Percentiles rank a stretch among this genome's conserved stretches.
Conservation (phyloP, 2,113 vertebrate species). For the Calypte anna region DNA sequence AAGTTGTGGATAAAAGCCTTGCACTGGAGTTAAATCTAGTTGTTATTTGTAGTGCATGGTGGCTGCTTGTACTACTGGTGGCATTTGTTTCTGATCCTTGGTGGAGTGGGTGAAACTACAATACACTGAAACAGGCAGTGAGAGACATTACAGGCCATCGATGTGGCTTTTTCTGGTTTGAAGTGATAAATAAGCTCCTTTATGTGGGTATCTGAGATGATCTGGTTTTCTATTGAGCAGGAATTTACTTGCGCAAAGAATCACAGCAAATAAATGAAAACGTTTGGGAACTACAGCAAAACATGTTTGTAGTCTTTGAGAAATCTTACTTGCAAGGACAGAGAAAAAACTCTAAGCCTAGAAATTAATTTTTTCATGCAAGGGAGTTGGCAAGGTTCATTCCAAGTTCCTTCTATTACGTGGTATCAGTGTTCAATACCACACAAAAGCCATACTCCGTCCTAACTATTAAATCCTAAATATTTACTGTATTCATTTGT, state of each 20-base stretch:
- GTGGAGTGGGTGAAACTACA: background rate
- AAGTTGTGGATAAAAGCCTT: background rate
- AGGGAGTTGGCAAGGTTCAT: background rate
- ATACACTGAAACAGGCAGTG: fast-evolving
- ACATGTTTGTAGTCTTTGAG: background rate
- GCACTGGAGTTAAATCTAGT: background rate
- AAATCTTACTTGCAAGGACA: background rate
- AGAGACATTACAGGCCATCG: background rate
- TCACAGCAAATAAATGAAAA: background rate
- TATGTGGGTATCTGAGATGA: fast-evolving
- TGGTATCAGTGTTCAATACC: background rate
- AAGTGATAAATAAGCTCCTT: background rate
- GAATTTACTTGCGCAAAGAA: background rate
- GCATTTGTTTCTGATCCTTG: background rate
- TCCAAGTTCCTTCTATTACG: background rate
- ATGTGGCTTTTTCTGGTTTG: background rate
- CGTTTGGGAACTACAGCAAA: background rate
- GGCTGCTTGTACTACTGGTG: background rate
- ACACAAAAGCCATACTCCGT: background rate
- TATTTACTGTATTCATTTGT: background rate
- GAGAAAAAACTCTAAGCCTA: background rate
- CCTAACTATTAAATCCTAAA: background rate
- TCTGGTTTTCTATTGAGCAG: background rate
- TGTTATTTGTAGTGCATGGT: background rate
- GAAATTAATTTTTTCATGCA: background rate